Evolutionary conservation across 2,888 invertebrate species (phyloP).

Genomic region (Mystacides longicornis): DNA sequence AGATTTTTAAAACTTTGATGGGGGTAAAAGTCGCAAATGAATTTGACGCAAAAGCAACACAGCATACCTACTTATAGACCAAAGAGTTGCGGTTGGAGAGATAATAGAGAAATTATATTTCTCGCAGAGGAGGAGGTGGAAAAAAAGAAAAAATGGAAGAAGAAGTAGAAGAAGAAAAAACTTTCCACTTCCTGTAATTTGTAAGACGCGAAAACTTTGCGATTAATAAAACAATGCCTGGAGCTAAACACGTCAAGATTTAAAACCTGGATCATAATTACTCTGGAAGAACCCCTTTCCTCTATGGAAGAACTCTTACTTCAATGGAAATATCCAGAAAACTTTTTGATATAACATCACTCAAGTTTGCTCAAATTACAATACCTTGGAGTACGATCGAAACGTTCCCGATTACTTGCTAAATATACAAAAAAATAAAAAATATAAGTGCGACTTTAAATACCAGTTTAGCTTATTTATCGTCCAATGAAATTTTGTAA

Average conservation of each 20-base stretch:
- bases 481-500: too few relatives aligned
- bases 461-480: too few relatives aligned
- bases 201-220: constrained; percentile 26
- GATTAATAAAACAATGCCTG: constrained; percentile 27
- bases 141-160: too few relatives aligned
- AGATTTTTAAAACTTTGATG: too few relatives aligned
- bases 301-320: too few relatives aligned
- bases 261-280: constrained; percentile 27
- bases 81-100: neutral
- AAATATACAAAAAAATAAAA: too few relatives aligned
- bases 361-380: too few relatives aligned
- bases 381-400: too few relatives aligned
- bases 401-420: too few relatives aligned
- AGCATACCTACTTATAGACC: neutral
- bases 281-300: constrained; percentile 21
- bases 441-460: too few relatives aligned
- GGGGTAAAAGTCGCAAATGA: too few relatives aligned
- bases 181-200: constrained; percentile 24
- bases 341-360: constrained; percentile 17
- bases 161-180: constrained; percentile 18
- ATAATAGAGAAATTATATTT: constrained; percentile 1
- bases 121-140: constrained; percentile 7
- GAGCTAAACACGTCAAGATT: constrained; percentile 26
- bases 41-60: too few relatives aligned
- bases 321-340: constrained; percentile 9